phyloP scores from a whole-genome alignment of 2,113 vertebrate genomes.

The Rhineura floridana region DNA sequence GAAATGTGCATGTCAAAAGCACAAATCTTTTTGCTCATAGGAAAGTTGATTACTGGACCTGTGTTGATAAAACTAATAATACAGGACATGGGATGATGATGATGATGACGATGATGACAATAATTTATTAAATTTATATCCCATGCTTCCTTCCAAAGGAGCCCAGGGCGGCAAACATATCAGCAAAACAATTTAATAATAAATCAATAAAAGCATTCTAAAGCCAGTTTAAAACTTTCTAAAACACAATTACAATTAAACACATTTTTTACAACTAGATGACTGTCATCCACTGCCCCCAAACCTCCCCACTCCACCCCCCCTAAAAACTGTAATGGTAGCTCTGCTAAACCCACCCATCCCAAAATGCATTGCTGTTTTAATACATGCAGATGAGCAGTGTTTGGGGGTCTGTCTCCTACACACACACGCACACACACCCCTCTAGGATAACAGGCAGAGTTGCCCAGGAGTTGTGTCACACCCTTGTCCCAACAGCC shows the following conservation, averaged over 20 bases:
- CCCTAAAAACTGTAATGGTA: background rate
- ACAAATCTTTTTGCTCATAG: background rate
- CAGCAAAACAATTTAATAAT: no score
- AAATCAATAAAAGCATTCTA: no score
- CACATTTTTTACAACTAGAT: no score
- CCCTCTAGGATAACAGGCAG: background rate
- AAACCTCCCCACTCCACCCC: background rate
- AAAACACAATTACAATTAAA: no score
- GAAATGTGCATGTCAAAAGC: background rate
- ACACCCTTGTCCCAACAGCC: no score
- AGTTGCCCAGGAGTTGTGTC: background rate
- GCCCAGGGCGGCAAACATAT: no score
- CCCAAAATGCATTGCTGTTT: background rate
- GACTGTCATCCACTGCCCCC: background rate
- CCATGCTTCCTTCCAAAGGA: no score
- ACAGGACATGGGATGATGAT: no score
- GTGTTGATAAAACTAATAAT: background rate
- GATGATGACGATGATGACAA: no score
- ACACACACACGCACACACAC: no score
- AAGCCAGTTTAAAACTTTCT: no score
- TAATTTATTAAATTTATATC: no score
- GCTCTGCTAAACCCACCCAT: background rate
- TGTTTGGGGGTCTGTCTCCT: background rate
- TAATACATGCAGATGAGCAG: background rate
- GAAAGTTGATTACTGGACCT: background rate